Percentiles rank a stretch among this genome's conserved stretches.
phyloP scores from a whole-genome alignment of 2,888 invertebrate species.

The Epiblema foenella region DNA sequence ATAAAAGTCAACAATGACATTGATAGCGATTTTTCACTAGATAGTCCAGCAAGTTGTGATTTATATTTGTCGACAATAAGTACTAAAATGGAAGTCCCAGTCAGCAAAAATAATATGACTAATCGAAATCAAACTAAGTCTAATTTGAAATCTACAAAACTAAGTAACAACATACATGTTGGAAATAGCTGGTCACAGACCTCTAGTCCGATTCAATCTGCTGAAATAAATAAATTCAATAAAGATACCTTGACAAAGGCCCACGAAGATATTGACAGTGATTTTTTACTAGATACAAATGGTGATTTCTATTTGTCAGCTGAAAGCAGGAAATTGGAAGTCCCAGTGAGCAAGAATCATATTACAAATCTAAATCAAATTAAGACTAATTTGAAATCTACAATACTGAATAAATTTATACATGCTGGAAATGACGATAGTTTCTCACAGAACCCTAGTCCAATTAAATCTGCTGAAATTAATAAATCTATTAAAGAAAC shows the following conservation, averaged over 20 bases:
- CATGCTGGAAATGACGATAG: constrained; percentile 17
- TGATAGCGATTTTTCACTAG: constrained; percentile 34
- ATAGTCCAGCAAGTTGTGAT: constrained; percentile 27
- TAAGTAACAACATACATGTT: background rate
- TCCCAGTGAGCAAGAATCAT: background rate
- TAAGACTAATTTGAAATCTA: background rate
- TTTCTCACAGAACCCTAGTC: background rate
- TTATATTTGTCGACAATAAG: constrained; percentile 20
- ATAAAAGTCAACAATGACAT: constrained; percentile 9
- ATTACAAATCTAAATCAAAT: background rate
- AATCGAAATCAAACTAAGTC: background rate
- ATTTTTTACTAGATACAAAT: constrained; percentile 28
- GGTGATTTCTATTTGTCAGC: constrained; percentile 22
- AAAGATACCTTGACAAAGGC: background rate
- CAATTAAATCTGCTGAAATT: background rate
- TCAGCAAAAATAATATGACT: background rate
- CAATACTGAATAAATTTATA: background rate
- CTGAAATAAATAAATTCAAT: constrained; percentile 12
- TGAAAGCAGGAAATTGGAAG: constrained; percentile 5
- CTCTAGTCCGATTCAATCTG: background rate
- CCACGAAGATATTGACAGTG: constrained; percentile 30
- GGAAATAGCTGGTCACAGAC: background rate
- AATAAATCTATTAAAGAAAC: constrained; percentile 15
- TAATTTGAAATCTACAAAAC: background rate
- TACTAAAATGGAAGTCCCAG: background rate